Evolutionary conservation across 2,797 vertebrate genomes (phyloP).

Genomic region (Lepus oiostolus): DNA sequence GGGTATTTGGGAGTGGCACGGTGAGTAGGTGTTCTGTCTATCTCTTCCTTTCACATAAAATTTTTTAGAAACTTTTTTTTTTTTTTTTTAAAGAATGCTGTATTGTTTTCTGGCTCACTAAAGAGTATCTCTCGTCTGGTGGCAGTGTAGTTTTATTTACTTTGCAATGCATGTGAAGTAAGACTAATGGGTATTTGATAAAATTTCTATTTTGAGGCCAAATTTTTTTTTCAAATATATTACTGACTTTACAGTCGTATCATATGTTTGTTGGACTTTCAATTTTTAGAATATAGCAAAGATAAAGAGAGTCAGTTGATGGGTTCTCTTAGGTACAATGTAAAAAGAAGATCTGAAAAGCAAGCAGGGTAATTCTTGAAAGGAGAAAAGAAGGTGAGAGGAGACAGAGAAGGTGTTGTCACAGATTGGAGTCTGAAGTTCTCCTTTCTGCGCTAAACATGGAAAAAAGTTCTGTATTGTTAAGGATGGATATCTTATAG

Average conservation of each 20-base stretch:
- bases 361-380: background rate
- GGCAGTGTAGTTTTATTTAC: background rate
- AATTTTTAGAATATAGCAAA: conserved; percentile 41
- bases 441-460: background rate
- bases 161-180: background rate
- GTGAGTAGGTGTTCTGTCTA: too few species aligned
- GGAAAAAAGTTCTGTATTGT: background rate
- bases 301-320: conserved; percentile 7
- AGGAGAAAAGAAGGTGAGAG: background rate
- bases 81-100: background rate
- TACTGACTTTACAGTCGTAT: conserved; percentile 20
- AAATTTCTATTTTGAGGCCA: background rate
- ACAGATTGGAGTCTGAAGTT: conserved; percentile 16
- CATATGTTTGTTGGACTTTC: conserved; percentile 37
- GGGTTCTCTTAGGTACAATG: background rate
- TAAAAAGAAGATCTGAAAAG: conserved; percentile 7
- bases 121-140: background rate
- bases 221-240: background rate
- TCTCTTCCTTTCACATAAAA: too few species aligned
- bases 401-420: background rate
- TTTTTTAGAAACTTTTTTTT: too few species aligned
- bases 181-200: background rate
- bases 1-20: too few species aligned
- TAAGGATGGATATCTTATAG: conserved; percentile 16
- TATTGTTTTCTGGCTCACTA: background rate